A percentile compares a stretch with the other conserved stretches of the same genome.
These are phyloP conservation scores for Pao palembangensis DNA, from an alignment of 2,113 vertebrate genomes.

Conservation along the genomic window DNA sequence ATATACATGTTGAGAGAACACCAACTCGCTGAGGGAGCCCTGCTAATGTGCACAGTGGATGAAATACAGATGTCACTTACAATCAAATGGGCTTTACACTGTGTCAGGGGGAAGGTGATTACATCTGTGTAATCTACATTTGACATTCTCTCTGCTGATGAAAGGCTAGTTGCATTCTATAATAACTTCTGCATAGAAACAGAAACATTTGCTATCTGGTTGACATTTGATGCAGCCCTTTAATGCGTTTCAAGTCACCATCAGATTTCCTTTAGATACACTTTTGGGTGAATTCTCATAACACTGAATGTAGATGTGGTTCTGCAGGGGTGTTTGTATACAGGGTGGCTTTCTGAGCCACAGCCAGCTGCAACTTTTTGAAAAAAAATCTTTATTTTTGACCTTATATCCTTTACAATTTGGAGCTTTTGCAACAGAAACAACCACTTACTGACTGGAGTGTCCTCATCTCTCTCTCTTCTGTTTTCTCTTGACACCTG, in stretches of 20 bases:
- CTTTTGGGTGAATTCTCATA: constrained; percentile 15
- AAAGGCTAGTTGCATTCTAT: constrained; percentile 54
- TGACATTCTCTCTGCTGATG: constrained; percentile 69
- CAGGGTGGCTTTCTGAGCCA: not conserved
- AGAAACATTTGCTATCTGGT: constrained; percentile 58
- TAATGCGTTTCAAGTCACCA: constrained; percentile 37
- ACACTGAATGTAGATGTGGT: not conserved
- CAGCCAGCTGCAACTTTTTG: not conserved
- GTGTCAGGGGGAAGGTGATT: constrained; percentile 44
- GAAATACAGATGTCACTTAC: constrained; percentile 37
- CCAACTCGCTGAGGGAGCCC: constrained; percentile 3
- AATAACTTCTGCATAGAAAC: constrained; percentile 33
- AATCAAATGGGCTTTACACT: constrained; percentile 43
- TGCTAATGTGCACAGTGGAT: constrained; percentile 5
- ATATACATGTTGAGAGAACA: constrained; percentile 17
- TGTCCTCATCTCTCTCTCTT: not conserved
- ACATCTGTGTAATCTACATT: constrained; percentile 65
- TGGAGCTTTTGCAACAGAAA: not conserved
- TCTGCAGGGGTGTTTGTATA: constrained; percentile 5
- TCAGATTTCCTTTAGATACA: constrained; percentile 23
- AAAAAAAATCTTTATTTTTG: no score
- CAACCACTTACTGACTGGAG: not conserved
- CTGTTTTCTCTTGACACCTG: constrained; percentile 7
- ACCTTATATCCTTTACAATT: not conserved
- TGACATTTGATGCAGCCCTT: constrained; percentile 66